Conservation (phyloP, 2,113 vertebrate species). For the Capreolus pygargus region DNA sequence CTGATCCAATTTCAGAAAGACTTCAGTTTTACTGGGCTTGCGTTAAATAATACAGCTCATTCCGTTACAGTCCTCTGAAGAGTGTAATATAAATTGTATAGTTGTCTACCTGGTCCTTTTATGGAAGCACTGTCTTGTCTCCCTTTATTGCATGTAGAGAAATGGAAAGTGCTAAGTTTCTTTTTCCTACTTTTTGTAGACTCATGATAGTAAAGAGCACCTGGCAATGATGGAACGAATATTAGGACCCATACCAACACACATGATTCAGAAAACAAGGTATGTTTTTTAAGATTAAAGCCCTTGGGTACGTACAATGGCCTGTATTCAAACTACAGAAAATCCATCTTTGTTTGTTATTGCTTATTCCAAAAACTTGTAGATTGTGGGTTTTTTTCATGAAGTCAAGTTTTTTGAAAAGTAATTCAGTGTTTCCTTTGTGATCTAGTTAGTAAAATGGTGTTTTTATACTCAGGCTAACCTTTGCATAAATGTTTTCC, state of each 20-base stretch:
- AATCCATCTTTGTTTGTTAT: background rate
- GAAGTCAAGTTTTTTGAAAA: background rate
- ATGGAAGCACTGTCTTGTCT: background rate
- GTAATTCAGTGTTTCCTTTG: background rate
- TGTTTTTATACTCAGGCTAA: background rate
- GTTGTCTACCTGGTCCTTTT: background rate
- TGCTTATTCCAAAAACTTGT: background rate
- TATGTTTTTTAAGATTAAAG: constrained; percentile 61
- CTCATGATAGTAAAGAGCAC: constrained; percentile 97
- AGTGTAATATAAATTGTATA: background rate
- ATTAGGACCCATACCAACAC: constrained; percentile 90
- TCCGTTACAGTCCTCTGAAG: background rate
- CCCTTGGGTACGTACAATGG: background rate
- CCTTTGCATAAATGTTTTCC: constrained; percentile 24
- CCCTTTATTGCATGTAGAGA: background rate
- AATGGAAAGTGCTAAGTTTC: background rate
- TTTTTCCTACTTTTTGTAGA: constrained; percentile 80
- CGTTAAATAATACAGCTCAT: background rate
- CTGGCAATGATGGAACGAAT: constrained; percentile 99
- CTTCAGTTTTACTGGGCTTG: background rate
- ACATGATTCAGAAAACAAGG: constrained; percentile 96
- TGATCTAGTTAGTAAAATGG: background rate
- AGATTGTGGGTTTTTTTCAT: background rate
- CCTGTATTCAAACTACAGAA: background rate
- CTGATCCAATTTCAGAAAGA: background rate